Conservation (phyloP, 2,888 invertebrate genomes). For the Piscicola geometra region DNA sequence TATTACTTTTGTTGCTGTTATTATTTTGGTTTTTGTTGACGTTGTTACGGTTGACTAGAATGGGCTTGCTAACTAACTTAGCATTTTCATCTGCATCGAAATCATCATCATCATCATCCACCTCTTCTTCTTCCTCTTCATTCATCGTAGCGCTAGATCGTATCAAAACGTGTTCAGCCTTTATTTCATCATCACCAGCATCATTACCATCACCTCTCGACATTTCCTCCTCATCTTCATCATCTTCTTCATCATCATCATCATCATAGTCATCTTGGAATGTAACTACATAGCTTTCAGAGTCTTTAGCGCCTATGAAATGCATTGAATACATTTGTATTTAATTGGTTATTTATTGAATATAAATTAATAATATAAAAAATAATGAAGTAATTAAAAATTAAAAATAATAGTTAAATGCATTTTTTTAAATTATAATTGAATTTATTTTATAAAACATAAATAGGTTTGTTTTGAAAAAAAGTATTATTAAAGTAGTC, state of each 20-base stretch:
- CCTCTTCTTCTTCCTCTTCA: constrained; percentile 10
- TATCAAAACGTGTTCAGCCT: neutral
- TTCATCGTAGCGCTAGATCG: neutral
- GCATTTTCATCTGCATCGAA: constrained; percentile 8
- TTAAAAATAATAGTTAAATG: too few species aligned
- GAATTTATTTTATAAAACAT: too few species aligned
- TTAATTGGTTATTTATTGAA: too few species aligned
- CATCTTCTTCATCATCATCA: constrained; percentile 6
- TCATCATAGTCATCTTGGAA: constrained; percentile 13
- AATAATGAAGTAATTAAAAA: too few species aligned
- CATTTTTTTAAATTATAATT: too few species aligned
- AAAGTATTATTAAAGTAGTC: too few species aligned
- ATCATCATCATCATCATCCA: constrained; percentile 27
- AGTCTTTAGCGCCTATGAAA: neutral
- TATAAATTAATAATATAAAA: too few species aligned
- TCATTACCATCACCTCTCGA: constrained; percentile 18
- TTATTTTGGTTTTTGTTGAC: neutral
- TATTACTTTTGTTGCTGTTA: constrained; percentile 3
- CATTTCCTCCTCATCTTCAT: constrained; percentile 15
- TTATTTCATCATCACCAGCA: neutral
- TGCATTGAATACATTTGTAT: too few species aligned
- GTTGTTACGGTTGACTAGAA: neutral
- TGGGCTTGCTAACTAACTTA: neutral
- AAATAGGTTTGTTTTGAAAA: too few species aligned
- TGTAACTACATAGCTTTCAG: constrained; percentile 22